Evolutionary conservation across 2,888 invertebrate genomes (phyloP).

Genomic region (Thereva unica): DNA sequence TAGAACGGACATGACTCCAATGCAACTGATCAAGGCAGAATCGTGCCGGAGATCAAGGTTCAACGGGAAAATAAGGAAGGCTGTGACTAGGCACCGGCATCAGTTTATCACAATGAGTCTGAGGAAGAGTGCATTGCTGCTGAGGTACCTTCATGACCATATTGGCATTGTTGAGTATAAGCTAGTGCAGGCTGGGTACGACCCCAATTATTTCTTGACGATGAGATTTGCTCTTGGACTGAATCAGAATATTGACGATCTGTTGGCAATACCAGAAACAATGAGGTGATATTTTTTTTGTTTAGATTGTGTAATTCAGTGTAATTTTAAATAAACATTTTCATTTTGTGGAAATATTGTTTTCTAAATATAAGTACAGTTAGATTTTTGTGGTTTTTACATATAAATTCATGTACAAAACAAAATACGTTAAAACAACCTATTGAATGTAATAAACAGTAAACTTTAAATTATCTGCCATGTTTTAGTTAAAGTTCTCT

Average conservation of each 20-base stretch:
- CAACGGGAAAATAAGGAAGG: neutral
- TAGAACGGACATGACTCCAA: neutral
- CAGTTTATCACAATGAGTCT: neutral
- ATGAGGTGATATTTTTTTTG: neutral
- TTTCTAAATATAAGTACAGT: too few species aligned
- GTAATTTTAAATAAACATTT: too few species aligned
- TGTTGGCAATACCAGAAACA: neutral
- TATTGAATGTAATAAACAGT: neutral
- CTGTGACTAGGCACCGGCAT: neutral
- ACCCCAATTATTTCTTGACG: neutral
- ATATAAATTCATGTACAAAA: too few species aligned
- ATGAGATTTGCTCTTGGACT: neutral
- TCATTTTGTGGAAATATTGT: too few species aligned
- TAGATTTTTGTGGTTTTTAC: too few species aligned
- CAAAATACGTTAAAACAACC: too few species aligned
- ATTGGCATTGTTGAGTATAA: neutral
- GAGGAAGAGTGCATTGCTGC: neutral
- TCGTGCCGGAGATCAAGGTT: neutral
- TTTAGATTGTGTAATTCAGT: too few species aligned
- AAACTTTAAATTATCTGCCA: neutral
- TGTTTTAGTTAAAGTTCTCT: neutral
- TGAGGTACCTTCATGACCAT: neutral
- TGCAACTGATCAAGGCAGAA: neutral
- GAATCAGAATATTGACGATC: neutral
- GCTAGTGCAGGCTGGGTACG: neutral